A percentile compares a stretch with the other conserved stretches of the same genome.
Evolutionary conservation across 1,140 invertebrate genomes (phyloP).

Genomic region (Centruroides sculpturatus): DNA sequence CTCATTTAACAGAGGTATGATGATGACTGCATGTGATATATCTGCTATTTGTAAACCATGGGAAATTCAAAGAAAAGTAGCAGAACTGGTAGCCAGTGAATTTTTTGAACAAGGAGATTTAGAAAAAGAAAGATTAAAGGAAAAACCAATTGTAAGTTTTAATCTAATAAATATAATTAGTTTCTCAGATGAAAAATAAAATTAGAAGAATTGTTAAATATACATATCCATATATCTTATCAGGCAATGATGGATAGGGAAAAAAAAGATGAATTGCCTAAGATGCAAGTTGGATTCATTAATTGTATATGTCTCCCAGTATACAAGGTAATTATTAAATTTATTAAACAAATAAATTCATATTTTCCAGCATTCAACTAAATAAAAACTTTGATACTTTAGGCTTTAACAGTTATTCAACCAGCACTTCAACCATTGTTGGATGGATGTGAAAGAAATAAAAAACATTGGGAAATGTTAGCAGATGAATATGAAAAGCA

Average conservation of each 20-base stretch:
- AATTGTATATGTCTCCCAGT: conserved; percentile 89
- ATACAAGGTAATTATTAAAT: conserved; percentile 54
- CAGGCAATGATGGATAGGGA: conserved; percentile 94
- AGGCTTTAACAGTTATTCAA: conserved; percentile 72
- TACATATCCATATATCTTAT: conserved; percentile 22
- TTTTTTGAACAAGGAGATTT: conserved; percentile 94
- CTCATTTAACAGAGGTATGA: conserved; percentile 51
- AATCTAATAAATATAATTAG: background rate
- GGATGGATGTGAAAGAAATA: conserved; percentile 69
- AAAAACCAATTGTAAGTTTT: conserved; percentile 64
- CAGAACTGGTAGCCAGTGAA: conserved; percentile 81
- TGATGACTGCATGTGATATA: conserved; percentile 93
- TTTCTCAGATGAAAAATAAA: background rate
- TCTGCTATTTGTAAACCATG: conserved; percentile 93
- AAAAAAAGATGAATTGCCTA: conserved; percentile 82
- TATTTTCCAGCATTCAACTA: background rate
- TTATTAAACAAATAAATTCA: no score
- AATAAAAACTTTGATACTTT: conserved; percentile 6
- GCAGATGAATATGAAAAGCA: conserved; percentile 46
- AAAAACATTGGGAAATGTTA: conserved; percentile 76
- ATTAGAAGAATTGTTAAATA: background rate
- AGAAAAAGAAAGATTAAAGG: conserved; percentile 66
- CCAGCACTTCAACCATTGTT: conserved; percentile 80
- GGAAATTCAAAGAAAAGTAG: conserved; percentile 76
- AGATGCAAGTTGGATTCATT: conserved; percentile 93